Evolutionary conservation across 2,797 vertebrate genomes (phyloP).

Genomic region (Tapera naevia): DNA sequence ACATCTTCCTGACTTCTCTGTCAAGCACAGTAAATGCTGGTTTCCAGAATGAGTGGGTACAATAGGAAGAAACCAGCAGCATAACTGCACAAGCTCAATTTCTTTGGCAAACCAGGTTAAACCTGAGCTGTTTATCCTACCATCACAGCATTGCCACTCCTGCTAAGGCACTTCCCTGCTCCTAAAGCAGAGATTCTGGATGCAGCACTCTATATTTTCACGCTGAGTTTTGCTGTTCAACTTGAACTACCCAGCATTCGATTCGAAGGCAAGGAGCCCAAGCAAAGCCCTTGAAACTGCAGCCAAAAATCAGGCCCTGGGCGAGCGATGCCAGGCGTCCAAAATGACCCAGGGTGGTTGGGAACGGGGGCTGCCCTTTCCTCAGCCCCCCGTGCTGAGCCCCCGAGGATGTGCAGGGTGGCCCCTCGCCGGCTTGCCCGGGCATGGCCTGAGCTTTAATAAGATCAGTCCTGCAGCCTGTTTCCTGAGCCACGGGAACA

Average conservation of each 20-base stretch:
- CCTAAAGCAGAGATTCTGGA: not conserved
- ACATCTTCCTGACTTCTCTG: not conserved
- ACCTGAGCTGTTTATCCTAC: not conserved
- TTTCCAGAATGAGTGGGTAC: not conserved
- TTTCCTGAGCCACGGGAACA: conserved; percentile 39
- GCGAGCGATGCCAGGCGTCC: accelerated
- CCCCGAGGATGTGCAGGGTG: accelerated
- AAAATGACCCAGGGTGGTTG: accelerated
- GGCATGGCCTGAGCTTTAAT: not conserved
- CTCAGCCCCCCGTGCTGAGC: accelerated
- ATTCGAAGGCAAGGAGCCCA: not conserved
- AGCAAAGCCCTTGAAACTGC: not conserved
- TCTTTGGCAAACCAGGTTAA: not conserved
- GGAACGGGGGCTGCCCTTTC: not conserved
- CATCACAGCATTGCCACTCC: not conserved
- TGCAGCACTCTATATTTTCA: not conserved
- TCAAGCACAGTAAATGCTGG: no score
- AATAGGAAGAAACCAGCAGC: not conserved
- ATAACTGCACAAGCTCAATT: accelerated
- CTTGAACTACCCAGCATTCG: not conserved
- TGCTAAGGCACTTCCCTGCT: not conserved
- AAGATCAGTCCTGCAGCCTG: not conserved
- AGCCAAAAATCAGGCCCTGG: not conserved
- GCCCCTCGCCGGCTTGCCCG: not conserved
- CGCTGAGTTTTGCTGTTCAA: not conserved